phyloP scores from a whole-genome alignment of 1,140 invertebrate species.

The Calycopis cecrops region DNA sequence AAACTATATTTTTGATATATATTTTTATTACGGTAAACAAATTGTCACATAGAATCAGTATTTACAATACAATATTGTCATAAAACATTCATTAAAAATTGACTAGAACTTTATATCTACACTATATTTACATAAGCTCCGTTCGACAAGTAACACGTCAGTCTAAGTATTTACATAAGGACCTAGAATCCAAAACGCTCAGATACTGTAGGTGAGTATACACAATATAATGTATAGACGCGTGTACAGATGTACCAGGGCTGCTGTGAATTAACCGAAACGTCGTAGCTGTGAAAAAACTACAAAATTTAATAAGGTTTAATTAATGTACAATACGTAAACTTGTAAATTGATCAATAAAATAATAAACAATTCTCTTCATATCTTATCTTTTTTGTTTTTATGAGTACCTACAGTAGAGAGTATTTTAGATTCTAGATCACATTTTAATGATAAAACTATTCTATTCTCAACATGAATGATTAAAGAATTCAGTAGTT shows the following conservation, averaged over 20 bases:
- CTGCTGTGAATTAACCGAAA: too few relatives aligned
- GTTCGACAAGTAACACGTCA: conserved; percentile 45
- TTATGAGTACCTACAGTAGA: too few relatives aligned
- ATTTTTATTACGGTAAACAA: conserved; percentile 62
- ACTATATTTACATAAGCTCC: conserved; percentile 68
- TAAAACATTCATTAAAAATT: conserved; percentile 70
- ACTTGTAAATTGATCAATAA: too few relatives aligned
- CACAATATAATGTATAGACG: too few relatives aligned
- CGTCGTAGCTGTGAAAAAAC: too few relatives aligned
- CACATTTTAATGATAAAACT: conserved; percentile 13
- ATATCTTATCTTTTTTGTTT: too few relatives aligned
- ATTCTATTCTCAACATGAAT: conserved; percentile 45
- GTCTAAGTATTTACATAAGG: conserved; percentile 36
- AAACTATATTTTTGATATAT: conserved; percentile 27
- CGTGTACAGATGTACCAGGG: too few relatives aligned
- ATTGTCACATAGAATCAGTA: conserved; percentile 57
- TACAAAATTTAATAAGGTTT: too few relatives aligned
- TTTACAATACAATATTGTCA: conserved; percentile 70
- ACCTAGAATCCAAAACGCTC: conserved; percentile 19
- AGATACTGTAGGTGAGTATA: background rate
- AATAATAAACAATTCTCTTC: too few relatives aligned
- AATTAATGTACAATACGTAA: too few relatives aligned
- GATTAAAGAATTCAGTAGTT: background rate
- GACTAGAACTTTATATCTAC: conserved; percentile 66
- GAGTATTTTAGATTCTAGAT: conserved; percentile 3